These are phyloP conservation scores for Catostylus mosaicus DNA, from an alignment of 30 jellyfish, hydroid and myxozoan species.

Conservation along the genomic window DNA sequence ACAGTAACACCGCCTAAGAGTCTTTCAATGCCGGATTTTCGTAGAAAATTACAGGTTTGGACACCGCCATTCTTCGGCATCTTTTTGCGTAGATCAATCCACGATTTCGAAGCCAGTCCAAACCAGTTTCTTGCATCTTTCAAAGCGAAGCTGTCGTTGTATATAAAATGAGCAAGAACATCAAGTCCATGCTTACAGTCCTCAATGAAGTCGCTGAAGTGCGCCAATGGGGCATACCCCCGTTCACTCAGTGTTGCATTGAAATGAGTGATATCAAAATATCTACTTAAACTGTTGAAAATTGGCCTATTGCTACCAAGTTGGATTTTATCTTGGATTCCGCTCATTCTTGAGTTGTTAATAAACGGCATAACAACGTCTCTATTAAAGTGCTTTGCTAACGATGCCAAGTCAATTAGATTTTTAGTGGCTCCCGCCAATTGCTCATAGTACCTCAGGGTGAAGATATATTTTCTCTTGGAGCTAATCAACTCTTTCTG, in stretches of 20 bases:
- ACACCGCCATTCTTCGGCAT: conserved; percentile 60
- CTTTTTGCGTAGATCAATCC: conserved; percentile 15
- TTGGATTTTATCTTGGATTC: conserved; percentile 63
- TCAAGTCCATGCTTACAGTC: conserved; percentile 74
- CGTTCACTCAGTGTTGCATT: conserved; percentile 74
- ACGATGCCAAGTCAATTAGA: conserved; percentile 80
- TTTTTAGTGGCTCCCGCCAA: conserved; percentile 88
- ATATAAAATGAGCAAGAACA: conserved; percentile 81
- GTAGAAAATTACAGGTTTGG: conserved; percentile 66
- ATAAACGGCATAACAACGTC: conserved; percentile 88
- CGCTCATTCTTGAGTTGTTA: conserved; percentile 90
- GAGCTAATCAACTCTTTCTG: background rate
- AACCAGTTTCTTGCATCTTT: conserved; percentile 80
- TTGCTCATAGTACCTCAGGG: conserved; percentile 90
- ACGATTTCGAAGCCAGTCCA: conserved; percentile 42
- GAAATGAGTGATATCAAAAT: conserved; percentile 71
- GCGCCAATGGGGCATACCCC: conserved; percentile 86
- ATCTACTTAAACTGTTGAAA: conserved; percentile 71
- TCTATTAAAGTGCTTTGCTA: conserved; percentile 79
- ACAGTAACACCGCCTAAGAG: conserved; percentile 66
- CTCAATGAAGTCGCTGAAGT: conserved; percentile 52
- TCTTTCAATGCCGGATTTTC: conserved; percentile 61
- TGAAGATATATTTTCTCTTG: conserved; percentile 59
- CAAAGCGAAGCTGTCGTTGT: conserved; percentile 49
- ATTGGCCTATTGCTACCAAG: conserved; percentile 1